A percentile compares a stretch with the other conserved stretches of the same genome.
These are phyloP conservation scores for Sinotaia quadrata DNA, from an alignment of 2,888 invertebrate genomes.

Conservation along the genomic window DNA sequence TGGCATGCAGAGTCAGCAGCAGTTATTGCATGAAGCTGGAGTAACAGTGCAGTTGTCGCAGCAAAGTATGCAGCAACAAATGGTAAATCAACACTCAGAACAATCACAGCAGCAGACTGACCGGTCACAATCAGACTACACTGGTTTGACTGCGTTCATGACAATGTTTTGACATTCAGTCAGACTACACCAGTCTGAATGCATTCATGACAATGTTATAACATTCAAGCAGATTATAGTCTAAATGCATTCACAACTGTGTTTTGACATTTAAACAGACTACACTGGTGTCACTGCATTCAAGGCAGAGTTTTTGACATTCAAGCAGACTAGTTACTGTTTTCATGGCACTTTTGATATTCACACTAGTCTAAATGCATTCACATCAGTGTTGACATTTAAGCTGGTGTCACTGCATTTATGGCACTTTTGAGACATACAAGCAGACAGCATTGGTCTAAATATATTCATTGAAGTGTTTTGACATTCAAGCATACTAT, in stretches of 20 bases:
- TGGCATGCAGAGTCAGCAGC: background rate
- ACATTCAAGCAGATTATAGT: conserved; percentile 5
- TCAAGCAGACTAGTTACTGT: too few species aligned
- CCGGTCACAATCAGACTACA: conserved; percentile 29
- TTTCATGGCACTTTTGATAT: too few species aligned
- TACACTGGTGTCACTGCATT: too few species aligned
- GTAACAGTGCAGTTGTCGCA: background rate
- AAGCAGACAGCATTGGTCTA: too few species aligned
- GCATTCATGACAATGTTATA: conserved; percentile 52
- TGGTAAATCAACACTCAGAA: conserved; percentile 21
- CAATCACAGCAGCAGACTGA: conserved; percentile 21
- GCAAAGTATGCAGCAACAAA: conserved; percentile 15
- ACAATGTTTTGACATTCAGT: too few species aligned
- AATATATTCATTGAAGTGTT: too few species aligned
- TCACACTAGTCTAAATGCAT: too few species aligned
- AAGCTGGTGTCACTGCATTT: too few species aligned
- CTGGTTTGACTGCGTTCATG: conserved; percentile 20
- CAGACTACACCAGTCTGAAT: conserved; percentile 30
- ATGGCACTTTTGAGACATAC: too few species aligned
- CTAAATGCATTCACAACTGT: background rate
- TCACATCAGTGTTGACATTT: too few species aligned
- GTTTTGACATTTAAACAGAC: background rate
- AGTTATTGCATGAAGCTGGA: background rate
- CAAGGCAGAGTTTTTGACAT: too few species aligned
- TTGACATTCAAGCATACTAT: too few species aligned